Evolutionary conservation across 2,113 vertebrate species (phyloP).

Genomic region (Gambusia holbrooki): DNA sequence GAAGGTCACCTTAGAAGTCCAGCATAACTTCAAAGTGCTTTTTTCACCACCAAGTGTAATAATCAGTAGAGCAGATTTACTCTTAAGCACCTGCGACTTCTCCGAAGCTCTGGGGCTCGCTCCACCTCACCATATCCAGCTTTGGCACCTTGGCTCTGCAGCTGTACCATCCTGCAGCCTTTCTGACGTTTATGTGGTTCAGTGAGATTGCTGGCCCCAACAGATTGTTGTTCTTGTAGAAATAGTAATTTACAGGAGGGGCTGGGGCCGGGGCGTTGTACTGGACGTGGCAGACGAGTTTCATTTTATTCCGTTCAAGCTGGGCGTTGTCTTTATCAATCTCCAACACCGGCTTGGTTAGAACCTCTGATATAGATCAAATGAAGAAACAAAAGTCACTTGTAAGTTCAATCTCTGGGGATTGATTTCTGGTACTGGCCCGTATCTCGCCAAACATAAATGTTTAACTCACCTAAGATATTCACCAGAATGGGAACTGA

Average conservation of each 20-base stretch:
- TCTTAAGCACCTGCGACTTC: constrained; percentile 14
- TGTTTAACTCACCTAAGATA: constrained; percentile 65
- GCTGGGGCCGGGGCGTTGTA: constrained; percentile 51
- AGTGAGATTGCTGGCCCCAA: constrained; percentile 34
- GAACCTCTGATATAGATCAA: constrained; percentile 51
- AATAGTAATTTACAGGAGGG: constrained; percentile 55
- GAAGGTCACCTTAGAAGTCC: constrained; percentile 7
- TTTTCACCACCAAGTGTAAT: background rate
- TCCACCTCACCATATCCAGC: constrained; percentile 45
- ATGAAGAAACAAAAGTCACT: background rate
- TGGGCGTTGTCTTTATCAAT: background rate
- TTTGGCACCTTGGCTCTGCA: constrained; percentile 65
- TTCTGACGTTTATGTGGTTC: background rate
- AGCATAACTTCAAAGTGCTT: background rate
- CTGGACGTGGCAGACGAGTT: constrained; percentile 58
- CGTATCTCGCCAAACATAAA: background rate
- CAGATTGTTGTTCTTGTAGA: constrained; percentile 39
- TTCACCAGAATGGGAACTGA: constrained; percentile 45
- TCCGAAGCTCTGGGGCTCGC: constrained; percentile 42
- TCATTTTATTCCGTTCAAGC: background rate
- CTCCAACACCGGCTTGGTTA: constrained; percentile 51
- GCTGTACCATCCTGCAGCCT: constrained; percentile 49
- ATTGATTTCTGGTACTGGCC: no score
- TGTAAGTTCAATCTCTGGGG: background rate
- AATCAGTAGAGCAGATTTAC: background rate